Evolutionary conservation across 2,113 vertebrate species (phyloP).

Genomic region (Ammodytes marinus): DNA sequence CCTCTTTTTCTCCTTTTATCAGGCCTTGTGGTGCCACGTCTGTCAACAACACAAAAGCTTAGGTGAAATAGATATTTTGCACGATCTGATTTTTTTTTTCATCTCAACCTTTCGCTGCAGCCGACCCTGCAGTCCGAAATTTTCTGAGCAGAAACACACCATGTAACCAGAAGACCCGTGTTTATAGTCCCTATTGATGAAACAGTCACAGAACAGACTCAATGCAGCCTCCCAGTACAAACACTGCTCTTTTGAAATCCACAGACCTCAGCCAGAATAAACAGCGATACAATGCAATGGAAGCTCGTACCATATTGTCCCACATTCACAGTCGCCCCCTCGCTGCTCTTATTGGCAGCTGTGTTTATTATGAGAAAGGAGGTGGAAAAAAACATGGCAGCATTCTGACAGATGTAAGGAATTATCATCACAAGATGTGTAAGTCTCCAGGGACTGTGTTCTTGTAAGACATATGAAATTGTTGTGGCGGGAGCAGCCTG

Average conservation of each 20-base stretch:
- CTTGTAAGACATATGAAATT: slow-evolving; percentile 41
- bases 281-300: slow-evolving; percentile 55
- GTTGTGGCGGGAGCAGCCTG: slow-evolving; percentile 37
- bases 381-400: slow-evolving; percentile 31
- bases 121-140: not conserved
- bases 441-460: slow-evolving; percentile 28
- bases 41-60: slow-evolving; percentile 4
- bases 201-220: slow-evolving; percentile 29
- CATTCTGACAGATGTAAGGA: slow-evolving; percentile 57
- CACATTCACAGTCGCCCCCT: slow-evolving; percentile 39
- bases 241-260: slow-evolving; percentile 50
- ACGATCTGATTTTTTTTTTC: slow-evolving; percentile 29
- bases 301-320: slow-evolving; percentile 15
- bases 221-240: slow-evolving; percentile 42
- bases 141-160: slow-evolving; percentile 14
- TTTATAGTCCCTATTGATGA: slow-evolving; percentile 51
- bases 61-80: not conserved
- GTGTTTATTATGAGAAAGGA: slow-evolving; percentile 29
- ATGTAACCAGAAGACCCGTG: slow-evolving; percentile 5
- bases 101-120: slow-evolving; percentile 14
- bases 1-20: not conserved
- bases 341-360: slow-evolving; percentile 36
- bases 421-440: slow-evolving; percentile 41
- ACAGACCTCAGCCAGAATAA: slow-evolving; percentile 62
- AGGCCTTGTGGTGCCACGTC: slow-evolving; percentile 6